phyloP scores from a whole-genome alignment of 2,113 vertebrate species.

The Bolborhynchus lineola region DNA sequence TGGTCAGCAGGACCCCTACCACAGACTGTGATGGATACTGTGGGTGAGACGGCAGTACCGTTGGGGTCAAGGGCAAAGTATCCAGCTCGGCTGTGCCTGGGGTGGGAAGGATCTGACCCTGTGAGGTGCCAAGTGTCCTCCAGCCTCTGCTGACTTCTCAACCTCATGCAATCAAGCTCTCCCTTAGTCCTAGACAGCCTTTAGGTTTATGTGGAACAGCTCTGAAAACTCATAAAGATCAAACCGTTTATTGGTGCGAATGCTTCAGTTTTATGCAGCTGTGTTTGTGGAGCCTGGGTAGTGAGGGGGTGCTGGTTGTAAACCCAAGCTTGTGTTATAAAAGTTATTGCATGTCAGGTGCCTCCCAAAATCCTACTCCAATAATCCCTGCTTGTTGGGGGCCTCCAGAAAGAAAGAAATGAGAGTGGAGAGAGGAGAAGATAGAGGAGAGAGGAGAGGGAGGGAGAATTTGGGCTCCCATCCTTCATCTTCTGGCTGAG shows the following conservation, averaged over 20 bases:
- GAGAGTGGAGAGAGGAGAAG: background rate
- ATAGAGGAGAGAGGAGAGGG: background rate
- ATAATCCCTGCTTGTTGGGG: background rate
- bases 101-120: background rate
- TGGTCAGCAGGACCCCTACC: background rate
- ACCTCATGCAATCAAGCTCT: background rate
- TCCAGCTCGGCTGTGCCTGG: fast-evolving
- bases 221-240: slow-evolving; percentile 37
- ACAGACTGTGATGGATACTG: fast-evolving
- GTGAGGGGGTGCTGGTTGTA: background rate
- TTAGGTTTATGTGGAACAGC: background rate
- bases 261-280: background rate
- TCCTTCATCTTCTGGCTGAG: background rate
- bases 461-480: background rate
- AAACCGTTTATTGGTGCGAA: background rate
- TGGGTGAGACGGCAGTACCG: fast-evolving
- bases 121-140: fast-evolving
- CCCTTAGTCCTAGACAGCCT: background rate
- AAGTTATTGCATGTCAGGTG: slow-evolving; percentile 13
- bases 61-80: background rate
- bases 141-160: background rate
- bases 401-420: background rate
- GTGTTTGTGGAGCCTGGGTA: background rate
- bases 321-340: background rate
- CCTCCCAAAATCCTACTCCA: background rate